Base-by-base conservation (phyloP, 2,888 invertebrate genomes). In the Ichneumoninae sp. region DNA sequence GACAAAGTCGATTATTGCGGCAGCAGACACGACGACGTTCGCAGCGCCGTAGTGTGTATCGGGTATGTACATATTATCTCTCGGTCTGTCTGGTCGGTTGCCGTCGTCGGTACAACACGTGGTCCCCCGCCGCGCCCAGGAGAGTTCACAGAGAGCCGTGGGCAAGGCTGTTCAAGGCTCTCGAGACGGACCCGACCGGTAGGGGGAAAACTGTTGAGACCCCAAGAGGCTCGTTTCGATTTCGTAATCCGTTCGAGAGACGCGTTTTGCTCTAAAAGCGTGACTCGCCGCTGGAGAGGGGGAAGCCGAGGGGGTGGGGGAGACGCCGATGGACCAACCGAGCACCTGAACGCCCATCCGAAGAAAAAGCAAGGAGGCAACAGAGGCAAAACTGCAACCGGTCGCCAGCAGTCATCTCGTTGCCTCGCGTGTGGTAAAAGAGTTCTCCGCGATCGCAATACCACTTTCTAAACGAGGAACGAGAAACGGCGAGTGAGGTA, bases 91-190 rank as follows among this genome's bases (percentile, higher is more conserved):
- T 54, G 60, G 74, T 30, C 50, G 19, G 52, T 69, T 63, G 75
- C 63, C 54, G 54, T n/a, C 19, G 74, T 66, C 66, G 73, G 65
- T 71, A 76, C 66, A 68, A 60, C 80, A 81, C 76, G 77, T 81
- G 76, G 68, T 73, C 60, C 52, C 80, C 63, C 57, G 22, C 73
- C 57, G 73, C 57, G 60, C 40, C 30, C 52, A 33, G 16, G 63
- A 75, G 81, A 83, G 83, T 77, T 71, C 76, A 81, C 57, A 74
- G 79, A 47, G 73, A 81, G 89, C 91, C 90, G 88, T 89, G 87
- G 91, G 90, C 92, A 92, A 92, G 92, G 91, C 90, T 92, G 90
- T 89, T 89, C 92, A 92, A 92, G 92, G 92, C 88, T 91, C 89
- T 87, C 87, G 63, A 83, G 84, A 33, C 30, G 63, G 30, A 75